Percentiles rank a stretch among this genome's conserved stretches.
Evolutionary conservation across 2,888 invertebrate species (phyloP).

Genomic region (Argyra leucocephala): DNA sequence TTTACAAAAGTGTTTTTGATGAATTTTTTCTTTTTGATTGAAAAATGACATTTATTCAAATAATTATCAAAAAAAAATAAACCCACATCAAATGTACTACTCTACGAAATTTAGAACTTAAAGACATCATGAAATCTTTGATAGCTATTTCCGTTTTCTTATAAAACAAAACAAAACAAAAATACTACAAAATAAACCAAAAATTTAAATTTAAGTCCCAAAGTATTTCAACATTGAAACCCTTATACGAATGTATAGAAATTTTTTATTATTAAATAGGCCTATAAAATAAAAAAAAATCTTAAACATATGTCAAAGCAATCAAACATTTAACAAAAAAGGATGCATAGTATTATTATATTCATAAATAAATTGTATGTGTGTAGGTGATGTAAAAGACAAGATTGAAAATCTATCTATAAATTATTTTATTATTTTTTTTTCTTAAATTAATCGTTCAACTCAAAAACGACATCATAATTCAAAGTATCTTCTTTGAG

Average conservation of each 20-base stretch:
- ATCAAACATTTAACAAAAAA: neutral
- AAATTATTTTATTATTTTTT: neutral
- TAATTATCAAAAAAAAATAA: too few species aligned
- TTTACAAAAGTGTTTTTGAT: too few species aligned
- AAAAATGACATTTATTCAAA: too few species aligned
- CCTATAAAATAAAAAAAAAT: neutral
- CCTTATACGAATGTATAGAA: neutral
- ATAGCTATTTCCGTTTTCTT: too few species aligned
- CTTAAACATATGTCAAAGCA: neutral
- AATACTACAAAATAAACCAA: too few species aligned
- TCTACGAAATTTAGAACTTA: too few species aligned
- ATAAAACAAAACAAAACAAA: too few species aligned
- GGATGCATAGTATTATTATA: neutral
- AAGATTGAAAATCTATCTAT: too few species aligned
- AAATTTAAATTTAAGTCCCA: too few species aligned
- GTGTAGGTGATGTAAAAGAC: neutral
- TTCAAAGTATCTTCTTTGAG: neutral
- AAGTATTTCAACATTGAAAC: neutral
- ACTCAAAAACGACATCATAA: neutral
- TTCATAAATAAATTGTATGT: neutral
- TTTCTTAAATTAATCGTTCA: neutral
- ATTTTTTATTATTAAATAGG: neutral
- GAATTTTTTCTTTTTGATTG: too few species aligned
- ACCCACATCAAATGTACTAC: too few species aligned
- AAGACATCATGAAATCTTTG: too few species aligned